These are phyloP conservation scores for Athalia cordata DNA, from an alignment of 2,888 invertebrate species.

Conservation along the genomic window DNA sequence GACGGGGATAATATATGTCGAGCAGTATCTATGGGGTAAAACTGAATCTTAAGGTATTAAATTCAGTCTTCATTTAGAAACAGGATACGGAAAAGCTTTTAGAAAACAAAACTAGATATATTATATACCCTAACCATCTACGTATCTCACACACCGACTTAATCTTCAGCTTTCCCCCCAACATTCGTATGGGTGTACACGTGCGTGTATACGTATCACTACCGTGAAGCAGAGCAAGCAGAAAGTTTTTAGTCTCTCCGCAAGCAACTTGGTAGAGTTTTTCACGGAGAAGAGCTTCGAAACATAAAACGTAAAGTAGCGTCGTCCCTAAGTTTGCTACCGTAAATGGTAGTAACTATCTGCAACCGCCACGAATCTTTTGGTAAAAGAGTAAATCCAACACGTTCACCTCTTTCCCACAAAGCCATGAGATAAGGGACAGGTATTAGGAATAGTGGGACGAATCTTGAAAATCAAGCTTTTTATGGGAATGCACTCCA, in stretches of 20 bases:
- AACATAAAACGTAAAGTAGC: constrained; percentile 39
- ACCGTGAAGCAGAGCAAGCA: not conserved
- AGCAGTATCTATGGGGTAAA: not conserved
- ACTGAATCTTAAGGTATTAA: not conserved
- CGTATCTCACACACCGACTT: constrained; percentile 9
- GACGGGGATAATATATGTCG: too few relatives aligned
- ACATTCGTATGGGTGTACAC: too few relatives aligned
- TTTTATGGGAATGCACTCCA: too few relatives aligned
- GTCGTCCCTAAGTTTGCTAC: not conserved
- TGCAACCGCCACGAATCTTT: constrained; percentile 14
- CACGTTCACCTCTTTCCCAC: not conserved
- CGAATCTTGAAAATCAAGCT: too few relatives aligned
- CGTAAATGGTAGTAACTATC: constrained; percentile 40
- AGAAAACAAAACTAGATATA: constrained; percentile 11
- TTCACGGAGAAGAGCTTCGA: constrained; percentile 15
- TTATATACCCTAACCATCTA: not conserved
- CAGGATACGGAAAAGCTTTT: not conserved
- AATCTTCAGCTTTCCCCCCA: too few relatives aligned
- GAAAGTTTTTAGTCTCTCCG: constrained; percentile 29
- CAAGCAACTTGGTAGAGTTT: constrained; percentile 22
- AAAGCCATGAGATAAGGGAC: not conserved
- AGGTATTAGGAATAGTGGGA: too few relatives aligned
- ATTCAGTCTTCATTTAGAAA: constrained; percentile 3
- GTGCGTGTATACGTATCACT: too few relatives aligned
- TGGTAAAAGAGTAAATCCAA: constrained; percentile 2